Base-by-base conservation (phyloP, 1,140 invertebrate species). In the Cydia splendana region DNA sequence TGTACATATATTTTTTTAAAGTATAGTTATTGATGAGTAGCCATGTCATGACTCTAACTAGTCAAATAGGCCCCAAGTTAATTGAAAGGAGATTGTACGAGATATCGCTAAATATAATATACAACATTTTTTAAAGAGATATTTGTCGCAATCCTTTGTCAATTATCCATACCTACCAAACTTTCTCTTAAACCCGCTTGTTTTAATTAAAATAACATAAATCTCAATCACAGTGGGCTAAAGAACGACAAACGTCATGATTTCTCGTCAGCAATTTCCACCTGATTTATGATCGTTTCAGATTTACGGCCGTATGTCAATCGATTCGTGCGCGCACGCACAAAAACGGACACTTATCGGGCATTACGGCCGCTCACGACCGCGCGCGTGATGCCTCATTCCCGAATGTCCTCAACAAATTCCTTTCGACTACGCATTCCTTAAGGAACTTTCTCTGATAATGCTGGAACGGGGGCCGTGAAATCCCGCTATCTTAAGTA, bases 361-460 rank as follows among this genome's bases (percentile, higher is more conserved):
- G n/a, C 51, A 53, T 62, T 24, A 62, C 20, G 18, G 18, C 57
- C 18, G 57, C 30, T 71, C 67, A 71, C 67, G 67, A 71, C 30
- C 13, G 13, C 65, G 65, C 65, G 24, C 65, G 15, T 69, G 65
- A 69, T 69, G 65, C 65, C 65, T 24, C 34, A 18, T 28, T 69
- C 30, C 67, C 34, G 67, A 71, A 45, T 38, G 28, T 71, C 34
- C 34, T 38, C 67, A 71, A 69, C 65, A 69, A 69, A 69, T 71
- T 71, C 67, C 67, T 71, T 71, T 71, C 67, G 2, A 18, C 67
- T 77, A 75, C 76, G 78, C 81, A 87, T 85, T 86, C 85, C 82
- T 84, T 85, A 83, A 79, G 80, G 83, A 85, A 88, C 87, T 92
- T 90, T 90, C 91, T 84, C 86, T 90, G 87, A 91, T 91, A 91